phyloP scores from a whole-genome alignment of 2,888 invertebrate species.

The Stenolophus ochropezus region DNA sequence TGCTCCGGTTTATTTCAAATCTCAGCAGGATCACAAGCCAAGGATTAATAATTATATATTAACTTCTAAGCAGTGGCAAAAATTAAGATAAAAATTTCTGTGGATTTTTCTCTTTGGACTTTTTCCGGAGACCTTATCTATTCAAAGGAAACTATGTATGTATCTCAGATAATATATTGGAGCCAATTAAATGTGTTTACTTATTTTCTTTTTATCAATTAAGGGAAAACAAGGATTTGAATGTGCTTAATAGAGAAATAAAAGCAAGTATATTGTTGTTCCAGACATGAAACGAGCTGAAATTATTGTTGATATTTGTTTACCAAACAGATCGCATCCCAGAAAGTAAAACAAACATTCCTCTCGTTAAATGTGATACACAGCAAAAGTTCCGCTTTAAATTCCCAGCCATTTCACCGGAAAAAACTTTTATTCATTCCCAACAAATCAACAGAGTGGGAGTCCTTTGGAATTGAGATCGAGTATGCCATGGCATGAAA shows the following conservation, averaged over 20 bases:
- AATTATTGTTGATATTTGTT: background rate
- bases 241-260: too few species aligned
- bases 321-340: background rate
- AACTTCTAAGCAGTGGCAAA: background rate
- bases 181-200: too few species aligned
- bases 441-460: background rate
- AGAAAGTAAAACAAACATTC: background rate
- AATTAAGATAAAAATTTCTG: too few species aligned
- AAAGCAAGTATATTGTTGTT: background rate
- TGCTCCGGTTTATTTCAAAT: background rate
- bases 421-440: conserved; percentile 10
- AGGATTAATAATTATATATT: background rate
- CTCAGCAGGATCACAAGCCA: background rate
- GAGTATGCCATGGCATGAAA: conserved; percentile 16
- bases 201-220: too few species aligned
- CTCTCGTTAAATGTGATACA: background rate
- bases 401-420: background rate
- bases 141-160: too few species aligned
- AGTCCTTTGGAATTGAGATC: conserved; percentile 6
- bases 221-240: too few species aligned
- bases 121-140: too few species aligned
- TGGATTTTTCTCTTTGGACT: too few species aligned
- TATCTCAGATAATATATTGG: too few species aligned
- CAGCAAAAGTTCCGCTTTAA: background rate
- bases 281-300: background rate